phyloP scores from a whole-genome alignment of 2,888 invertebrate species.

The Drosophila peninsularis region DNA sequence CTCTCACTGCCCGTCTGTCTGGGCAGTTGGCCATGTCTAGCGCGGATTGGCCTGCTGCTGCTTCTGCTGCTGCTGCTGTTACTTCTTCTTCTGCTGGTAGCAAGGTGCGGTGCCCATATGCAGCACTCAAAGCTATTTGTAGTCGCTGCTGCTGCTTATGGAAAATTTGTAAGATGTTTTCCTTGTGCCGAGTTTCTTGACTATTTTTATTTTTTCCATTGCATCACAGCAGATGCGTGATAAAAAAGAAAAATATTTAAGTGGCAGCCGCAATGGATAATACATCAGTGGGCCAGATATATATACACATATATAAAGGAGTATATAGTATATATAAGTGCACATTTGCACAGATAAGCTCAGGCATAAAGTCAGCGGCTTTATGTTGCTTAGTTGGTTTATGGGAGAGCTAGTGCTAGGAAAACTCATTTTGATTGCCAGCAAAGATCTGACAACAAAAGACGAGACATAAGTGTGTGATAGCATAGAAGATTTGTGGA shows the following conservation, averaged over 20 bases:
- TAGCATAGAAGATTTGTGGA: not conserved
- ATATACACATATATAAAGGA: not conserved
- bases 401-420: constrained; percentile 6
- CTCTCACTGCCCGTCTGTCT: constrained; percentile 68
- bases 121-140: constrained; percentile 75
- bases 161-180: constrained; percentile 77
- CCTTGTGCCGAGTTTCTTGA: constrained; percentile 61
- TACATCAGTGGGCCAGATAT: constrained; percentile 30
- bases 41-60: constrained; percentile 59
- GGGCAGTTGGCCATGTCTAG: constrained; percentile 75
- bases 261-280: constrained; percentile 41
- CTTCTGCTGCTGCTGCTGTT: constrained; percentile 27
- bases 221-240: constrained; percentile 64
- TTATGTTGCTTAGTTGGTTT: constrained; percentile 31
- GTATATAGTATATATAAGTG: constrained; percentile 29
- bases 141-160: constrained; percentile 72
- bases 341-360: constrained; percentile 23
- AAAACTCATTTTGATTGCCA: not conserved
- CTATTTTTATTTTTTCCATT: constrained; percentile 46
- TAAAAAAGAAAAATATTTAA: constrained; percentile 44
- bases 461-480: not conserved
- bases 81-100: constrained; percentile 65
- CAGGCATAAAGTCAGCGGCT: constrained; percentile 25
- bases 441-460: constrained; percentile 3
- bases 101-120: constrained; percentile 79